These are phyloP conservation scores for Euthynnus affinis DNA, from an alignment of 2,797 vertebrate species.

Conservation along the genomic window DNA sequence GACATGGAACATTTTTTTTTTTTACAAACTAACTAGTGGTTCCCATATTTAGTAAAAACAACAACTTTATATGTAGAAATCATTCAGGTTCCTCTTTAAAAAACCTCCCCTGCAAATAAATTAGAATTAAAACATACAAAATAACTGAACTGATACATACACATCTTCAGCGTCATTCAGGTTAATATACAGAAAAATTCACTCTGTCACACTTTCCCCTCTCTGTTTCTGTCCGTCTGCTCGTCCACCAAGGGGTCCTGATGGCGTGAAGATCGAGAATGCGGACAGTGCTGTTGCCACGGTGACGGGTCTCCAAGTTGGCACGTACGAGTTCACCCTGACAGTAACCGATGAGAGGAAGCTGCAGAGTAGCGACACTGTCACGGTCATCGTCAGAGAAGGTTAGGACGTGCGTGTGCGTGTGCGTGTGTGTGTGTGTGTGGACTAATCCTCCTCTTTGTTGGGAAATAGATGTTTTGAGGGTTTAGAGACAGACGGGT, in stretches of 20 bases:
- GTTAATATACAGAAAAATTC: not conserved
- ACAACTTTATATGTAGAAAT: not conserved
- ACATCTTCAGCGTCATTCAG: not conserved
- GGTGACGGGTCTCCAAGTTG: conserved; percentile 93
- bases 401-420: conserved; percentile 73
- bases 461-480: not conserved
- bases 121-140: not conserved
- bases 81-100: not conserved
- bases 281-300: conserved; percentile 90
- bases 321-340: conserved; percentile 92
- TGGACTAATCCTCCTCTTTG: not conserved
- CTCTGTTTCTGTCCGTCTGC: conserved; percentile 12
- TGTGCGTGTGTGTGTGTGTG: not conserved
- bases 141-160: too few relatives aligned
- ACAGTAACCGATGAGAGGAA: conserved; percentile 94
- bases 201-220: not conserved
- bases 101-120: not conserved
- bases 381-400: conserved; percentile 94
- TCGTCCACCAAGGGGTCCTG: conserved; percentile 90
- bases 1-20: not conserved
- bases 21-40: not conserved
- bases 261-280: conserved; percentile 94
- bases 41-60: not conserved
- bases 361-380: conserved; percentile 91
- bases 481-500: not conserved